These are phyloP conservation scores for Leptonema lineaticorne DNA, from an alignment of 1,140 invertebrate species.

Conservation along the genomic window DNA sequence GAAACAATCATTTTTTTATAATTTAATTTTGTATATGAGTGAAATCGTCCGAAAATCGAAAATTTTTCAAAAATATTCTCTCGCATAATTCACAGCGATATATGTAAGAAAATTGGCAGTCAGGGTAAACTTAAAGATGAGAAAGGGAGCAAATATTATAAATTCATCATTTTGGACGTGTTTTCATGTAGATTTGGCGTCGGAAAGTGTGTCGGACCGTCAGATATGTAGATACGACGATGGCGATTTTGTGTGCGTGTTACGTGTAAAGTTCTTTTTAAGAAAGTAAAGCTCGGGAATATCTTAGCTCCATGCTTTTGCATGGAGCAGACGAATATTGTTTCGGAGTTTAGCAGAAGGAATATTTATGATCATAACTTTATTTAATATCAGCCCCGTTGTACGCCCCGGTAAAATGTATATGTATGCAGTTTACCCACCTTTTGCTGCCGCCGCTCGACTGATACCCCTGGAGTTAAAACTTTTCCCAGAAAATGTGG, in stretches of 20 bases:
- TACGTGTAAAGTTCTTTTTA: slow-evolving; percentile 35
- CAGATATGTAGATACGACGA: background rate
- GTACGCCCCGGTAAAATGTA: slow-evolving; percentile 41
- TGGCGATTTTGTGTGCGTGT: slow-evolving; percentile 21
- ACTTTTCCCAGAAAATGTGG: slow-evolving; percentile 20
- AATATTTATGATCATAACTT: slow-evolving; percentile 59
- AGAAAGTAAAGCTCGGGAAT: slow-evolving; percentile 38
- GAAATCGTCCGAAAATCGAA: too few relatives aligned
- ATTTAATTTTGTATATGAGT: too few relatives aligned
- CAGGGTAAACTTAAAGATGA: too few relatives aligned
- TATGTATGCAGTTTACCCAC: slow-evolving; percentile 38
- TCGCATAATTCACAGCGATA: too few relatives aligned
- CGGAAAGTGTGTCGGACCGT: too few relatives aligned
- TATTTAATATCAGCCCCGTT: slow-evolving; percentile 58
- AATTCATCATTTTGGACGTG: background rate
- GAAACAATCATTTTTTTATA: too few relatives aligned
- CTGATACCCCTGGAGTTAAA: slow-evolving; percentile 27
- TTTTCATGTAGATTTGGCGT: background rate
- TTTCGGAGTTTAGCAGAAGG: slow-evolving; percentile 52
- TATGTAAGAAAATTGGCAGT: too few relatives aligned
- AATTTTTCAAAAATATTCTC: too few relatives aligned
- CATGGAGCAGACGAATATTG: slow-evolving; percentile 38
- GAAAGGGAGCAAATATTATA: background rate
- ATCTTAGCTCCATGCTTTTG: too few relatives aligned
- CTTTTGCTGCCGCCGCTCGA: slow-evolving; percentile 19